These are phyloP conservation scores for Phataginus tricuspis DNA, from an alignment of 2,797 vertebrate species.

Conservation along the genomic window DNA sequence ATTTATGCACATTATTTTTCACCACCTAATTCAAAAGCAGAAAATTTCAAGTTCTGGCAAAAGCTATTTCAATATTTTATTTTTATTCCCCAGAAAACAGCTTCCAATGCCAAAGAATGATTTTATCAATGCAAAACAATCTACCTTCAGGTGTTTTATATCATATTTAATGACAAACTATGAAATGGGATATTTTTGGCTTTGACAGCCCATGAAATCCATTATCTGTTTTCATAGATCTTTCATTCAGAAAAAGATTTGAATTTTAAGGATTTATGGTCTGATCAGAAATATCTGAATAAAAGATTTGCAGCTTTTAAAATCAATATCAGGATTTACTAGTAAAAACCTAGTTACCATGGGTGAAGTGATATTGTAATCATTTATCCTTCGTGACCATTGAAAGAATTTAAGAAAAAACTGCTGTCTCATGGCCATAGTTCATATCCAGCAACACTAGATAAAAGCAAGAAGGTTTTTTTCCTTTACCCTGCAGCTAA, in stretches of 20 bases:
- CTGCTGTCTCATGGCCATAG: background rate
- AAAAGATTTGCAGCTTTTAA: conserved; percentile 72
- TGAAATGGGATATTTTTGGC: conserved; percentile 74
- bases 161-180: conserved; percentile 72
- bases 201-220: conserved; percentile 75
- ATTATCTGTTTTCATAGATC: conserved; percentile 74
- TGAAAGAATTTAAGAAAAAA: conserved; percentile 67
- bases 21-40: conserved; percentile 59
- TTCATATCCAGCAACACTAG: conserved; percentile 66
- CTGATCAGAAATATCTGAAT: conserved; percentile 75
- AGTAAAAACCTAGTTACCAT: conserved; percentile 62
- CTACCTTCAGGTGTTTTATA: conserved; percentile 70
- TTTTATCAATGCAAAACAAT: conserved; percentile 81
- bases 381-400: conserved; percentile 71
- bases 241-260: conserved; percentile 70
- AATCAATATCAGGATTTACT: conserved; percentile 64
- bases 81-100: conserved; percentile 78
- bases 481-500: background rate
- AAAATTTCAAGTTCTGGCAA: conserved; percentile 80
- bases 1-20: conserved; percentile 64
- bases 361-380: conserved; percentile 66
- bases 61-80: conserved; percentile 79
- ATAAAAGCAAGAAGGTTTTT: conserved; percentile 52
- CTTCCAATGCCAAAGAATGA: conserved; percentile 64
- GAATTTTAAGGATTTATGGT: conserved; percentile 70